Base-by-base conservation (phyloP, 2,797 vertebrate species). In the Oreochromis mossambicus region DNA sequence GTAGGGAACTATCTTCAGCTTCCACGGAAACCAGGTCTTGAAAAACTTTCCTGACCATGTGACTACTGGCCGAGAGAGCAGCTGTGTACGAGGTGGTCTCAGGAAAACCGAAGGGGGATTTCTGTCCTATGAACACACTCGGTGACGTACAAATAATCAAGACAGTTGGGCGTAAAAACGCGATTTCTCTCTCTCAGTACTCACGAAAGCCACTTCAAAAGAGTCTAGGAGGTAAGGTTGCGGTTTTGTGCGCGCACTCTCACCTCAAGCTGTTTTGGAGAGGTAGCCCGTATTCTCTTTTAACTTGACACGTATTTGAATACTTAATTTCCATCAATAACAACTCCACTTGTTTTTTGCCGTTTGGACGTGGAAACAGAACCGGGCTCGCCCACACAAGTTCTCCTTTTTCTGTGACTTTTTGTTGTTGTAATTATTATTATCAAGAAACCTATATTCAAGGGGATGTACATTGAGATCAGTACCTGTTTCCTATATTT, bases 231-330 rank as follows among this genome's bases (percentile, higher is more conserved):
- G 81, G 19, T 80, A 85, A 82, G 61, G 38, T 46, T 89, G 87
- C 55, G 90, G 90, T 89, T 70, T 70, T 70, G 21, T 29, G 51
- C 36, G 51, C 48, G n/a, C 84, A 84, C 79, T 92, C 87, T 88
- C 90, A 91, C 90, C 88, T 92, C 88, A 86, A 51, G 66, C 17
- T 94, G 90, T 95, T 96, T 93, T 95, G 94, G 93, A 95, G 90
- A 86, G 70, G 56, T 87, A 88, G 82, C 51, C 55, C 80, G 80
- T 58, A 81, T 73, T 81, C 46, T 83, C 51, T 83, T 82, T 85
- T 89, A 66, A 82, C 86, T 36, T 81, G 41, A 82, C 48, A 87
- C 80, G 19, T 73, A 83, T 79, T 82, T 26, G 81, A 88, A 86
- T 81, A 84, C 51, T 29, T 68, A 58, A 89, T 95, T 96, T 95